Conservation (phyloP, 2,888 invertebrate genomes). For the Caradrina kadenii region DNA sequence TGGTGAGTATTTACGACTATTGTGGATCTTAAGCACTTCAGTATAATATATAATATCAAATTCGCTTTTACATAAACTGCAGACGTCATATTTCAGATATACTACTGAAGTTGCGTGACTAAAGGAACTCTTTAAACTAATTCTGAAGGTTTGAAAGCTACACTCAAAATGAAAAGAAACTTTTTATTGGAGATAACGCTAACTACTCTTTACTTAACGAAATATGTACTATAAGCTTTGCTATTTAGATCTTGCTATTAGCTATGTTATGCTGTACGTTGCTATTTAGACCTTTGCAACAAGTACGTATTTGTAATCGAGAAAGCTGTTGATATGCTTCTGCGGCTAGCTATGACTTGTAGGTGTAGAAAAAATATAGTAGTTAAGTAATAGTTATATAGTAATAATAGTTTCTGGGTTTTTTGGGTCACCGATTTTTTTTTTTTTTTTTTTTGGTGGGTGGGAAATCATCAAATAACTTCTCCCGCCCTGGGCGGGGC, state of each 20-base stretch:
- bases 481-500: no score
- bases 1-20: constrained; percentile 10
- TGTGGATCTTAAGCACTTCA: neutral
- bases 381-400: no score
- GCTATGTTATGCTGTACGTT: no score
- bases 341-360: no score
- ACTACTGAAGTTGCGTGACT: constrained; percentile 48
- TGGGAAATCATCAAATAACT: no score
- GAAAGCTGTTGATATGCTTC: no score
- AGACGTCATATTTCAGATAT: constrained; percentile 19
- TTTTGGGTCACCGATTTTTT: no score
- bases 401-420: no score
- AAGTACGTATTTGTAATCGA: no score
- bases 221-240: no score
- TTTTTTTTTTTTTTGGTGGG: no score
- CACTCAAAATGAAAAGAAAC: constrained; percentile 2
- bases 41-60: constrained; percentile 15
- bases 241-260: neutral
- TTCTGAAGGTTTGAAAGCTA: constrained; percentile 15
- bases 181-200: neutral
- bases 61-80: constrained; percentile 13
- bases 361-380: no score
- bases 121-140: constrained; percentile 25
- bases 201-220: neutral
- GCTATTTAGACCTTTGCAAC: neutral